Conservation (phyloP, 2,113 vertebrate genomes). For the Orthonyx spaldingii region DNA sequence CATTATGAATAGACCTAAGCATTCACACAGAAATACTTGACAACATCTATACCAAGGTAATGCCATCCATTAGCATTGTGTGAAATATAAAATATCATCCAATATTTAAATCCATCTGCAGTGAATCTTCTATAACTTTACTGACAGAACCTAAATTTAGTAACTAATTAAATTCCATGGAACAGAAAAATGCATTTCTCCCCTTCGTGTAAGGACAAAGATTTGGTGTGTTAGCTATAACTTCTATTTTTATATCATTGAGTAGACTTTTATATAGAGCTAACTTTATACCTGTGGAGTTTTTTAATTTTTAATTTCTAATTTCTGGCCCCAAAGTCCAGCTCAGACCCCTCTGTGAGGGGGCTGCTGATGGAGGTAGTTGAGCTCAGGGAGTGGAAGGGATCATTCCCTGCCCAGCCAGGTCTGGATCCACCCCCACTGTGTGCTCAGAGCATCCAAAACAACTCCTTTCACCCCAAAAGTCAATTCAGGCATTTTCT, state of each 20-base stretch:
- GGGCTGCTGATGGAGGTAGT: background rate
- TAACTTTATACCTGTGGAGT: background rate
- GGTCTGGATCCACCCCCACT: background rate
- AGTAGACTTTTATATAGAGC: background rate
- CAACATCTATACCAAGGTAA: background rate
- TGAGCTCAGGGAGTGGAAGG: background rate
- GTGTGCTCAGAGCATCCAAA: background rate
- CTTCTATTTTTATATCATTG: background rate
- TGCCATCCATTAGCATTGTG: background rate
- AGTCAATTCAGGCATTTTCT: background rate
- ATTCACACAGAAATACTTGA: background rate
- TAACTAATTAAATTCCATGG: slow-evolving; percentile 27
- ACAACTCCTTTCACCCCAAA: background rate
- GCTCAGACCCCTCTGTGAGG: background rate
- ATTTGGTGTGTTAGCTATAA: background rate
- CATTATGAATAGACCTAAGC: background rate
- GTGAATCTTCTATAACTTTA: background rate
- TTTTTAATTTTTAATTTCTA: background rate
- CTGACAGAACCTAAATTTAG: slow-evolving; percentile 50
- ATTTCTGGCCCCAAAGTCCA: too few relatives aligned
- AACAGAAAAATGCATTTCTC: slow-evolving; percentile 16
- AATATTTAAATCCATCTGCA: slow-evolving; percentile 8
- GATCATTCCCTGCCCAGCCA: background rate
- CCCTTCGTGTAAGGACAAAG: background rate
- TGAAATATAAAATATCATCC: background rate